Conservation (phyloP, 92 coral and sea anemone species). For the Phenganax subtilis region DNA sequence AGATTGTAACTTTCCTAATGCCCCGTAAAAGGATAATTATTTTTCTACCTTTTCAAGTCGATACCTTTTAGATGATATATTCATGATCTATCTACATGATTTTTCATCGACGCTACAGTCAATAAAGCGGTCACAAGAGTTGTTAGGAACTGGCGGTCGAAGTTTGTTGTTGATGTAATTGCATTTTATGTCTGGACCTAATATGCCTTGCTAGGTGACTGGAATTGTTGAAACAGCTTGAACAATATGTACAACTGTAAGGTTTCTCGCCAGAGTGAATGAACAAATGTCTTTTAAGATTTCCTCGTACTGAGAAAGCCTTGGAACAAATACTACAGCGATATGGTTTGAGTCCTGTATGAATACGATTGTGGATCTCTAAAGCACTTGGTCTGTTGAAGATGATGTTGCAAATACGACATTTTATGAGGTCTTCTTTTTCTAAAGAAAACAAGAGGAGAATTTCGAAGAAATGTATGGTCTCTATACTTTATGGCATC, state of each 20-base stretch:
- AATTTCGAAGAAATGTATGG: background rate
- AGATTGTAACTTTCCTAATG: too few relatives aligned
- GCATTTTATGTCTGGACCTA: conserved; percentile 60
- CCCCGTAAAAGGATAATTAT: too few relatives aligned
- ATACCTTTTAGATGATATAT: too few relatives aligned
- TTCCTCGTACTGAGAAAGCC: conserved; percentile 89
- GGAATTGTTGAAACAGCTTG: conserved; percentile 92
- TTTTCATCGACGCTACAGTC: too few relatives aligned
- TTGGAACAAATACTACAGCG: conserved; percentile 77
- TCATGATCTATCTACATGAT: too few relatives aligned
- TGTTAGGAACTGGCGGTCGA: too few relatives aligned
- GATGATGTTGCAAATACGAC: conserved; percentile 83
- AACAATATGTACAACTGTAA: conserved; percentile 80
- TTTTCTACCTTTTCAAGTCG: too few relatives aligned
- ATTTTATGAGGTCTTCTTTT: conserved; percentile 70
- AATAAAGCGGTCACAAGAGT: too few relatives aligned
- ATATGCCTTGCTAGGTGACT: conserved; percentile 91
- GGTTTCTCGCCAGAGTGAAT: conserved; percentile 91
- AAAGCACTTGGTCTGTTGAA: conserved; percentile 92
- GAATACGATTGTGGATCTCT: conserved; percentile 85
- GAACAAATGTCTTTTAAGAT: conserved; percentile 86
- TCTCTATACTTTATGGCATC: background rate
- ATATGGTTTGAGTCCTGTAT: conserved; percentile 90
- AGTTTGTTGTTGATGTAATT: background rate
- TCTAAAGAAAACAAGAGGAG: conserved; percentile 41